Evolutionary conservation across 1,140 invertebrate genomes (phyloP).

Genomic region (Vanessa atalanta): DNA sequence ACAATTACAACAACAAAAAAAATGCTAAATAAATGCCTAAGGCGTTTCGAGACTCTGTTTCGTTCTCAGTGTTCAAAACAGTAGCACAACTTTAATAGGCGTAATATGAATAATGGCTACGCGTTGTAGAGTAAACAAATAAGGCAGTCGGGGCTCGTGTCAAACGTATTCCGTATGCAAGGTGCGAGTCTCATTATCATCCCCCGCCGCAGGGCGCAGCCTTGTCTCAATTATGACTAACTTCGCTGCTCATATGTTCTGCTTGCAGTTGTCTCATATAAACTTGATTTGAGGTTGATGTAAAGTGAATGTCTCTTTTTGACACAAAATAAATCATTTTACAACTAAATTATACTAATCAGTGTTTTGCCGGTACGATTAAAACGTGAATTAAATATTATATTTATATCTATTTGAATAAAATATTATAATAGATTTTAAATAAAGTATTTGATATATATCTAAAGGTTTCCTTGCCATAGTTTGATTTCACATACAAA

Average conservation of each 20-base stretch:
- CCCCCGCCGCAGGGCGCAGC: conserved; percentile 50
- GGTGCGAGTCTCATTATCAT: conserved; percentile 58
- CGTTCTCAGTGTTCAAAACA: conserved; percentile 6
- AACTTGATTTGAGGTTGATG: background rate
- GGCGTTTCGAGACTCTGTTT: background rate
- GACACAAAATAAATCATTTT: background rate
- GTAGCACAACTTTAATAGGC: conserved; percentile 27
- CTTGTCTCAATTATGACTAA: conserved; percentile 65
- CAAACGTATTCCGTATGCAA: conserved; percentile 51
- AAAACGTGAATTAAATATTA: no score
- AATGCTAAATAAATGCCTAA: background rate
- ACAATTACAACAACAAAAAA: background rate
- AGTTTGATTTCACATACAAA: no score
- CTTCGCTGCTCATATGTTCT: conserved; percentile 52
- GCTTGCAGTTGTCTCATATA: conserved; percentile 6
- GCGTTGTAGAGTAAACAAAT: conserved; percentile 51
- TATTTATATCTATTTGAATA: no score
- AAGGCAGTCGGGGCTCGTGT: conserved; percentile 30
- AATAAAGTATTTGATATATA: no score
- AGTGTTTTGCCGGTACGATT: no score
- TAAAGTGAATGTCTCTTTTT: no score
- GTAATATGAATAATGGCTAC: conserved; percentile 24
- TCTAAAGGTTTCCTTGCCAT: no score
- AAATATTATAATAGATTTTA: no score
- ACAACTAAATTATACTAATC: no score